Evolutionary conservation across 2,113 vertebrate genomes (phyloP), one percentile per base, ranked within the genome.

Genomic region (Gobius niger): DNA sequence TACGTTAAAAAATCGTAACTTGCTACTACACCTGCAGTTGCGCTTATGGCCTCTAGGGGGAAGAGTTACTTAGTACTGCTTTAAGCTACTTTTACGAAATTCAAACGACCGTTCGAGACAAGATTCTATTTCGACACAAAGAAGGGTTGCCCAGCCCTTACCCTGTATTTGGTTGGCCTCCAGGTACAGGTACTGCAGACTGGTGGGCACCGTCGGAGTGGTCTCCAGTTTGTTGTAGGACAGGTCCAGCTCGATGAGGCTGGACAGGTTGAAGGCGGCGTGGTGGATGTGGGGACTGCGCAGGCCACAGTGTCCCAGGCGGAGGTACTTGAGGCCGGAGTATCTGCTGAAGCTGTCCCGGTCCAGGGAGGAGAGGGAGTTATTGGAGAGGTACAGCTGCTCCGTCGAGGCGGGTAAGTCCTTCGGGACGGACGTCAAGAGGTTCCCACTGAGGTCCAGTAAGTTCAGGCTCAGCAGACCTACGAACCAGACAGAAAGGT

Each of bases 351-450:
- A 89, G 46, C 82, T 88, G 75, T 83, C 73, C 10, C 80, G 69
- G 3, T 77, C 73, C 75, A 93, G 76, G 9, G 34, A 79, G 11
- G 76, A 70, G 16, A 93, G 47, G 44, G 80, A 64, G 76, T 93
- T 93, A 44, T 90, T 85, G 71, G 90, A 91, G 67, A 93, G 73
- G 67, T 93, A 93, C 18, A 94, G 90, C 82, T 93, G 92, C 77
- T 91, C 84, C 51, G 93, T 24, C 1, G 90, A 88, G 5, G 81
- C 42, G 16, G 93, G 90, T 66, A 93, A 85, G 81, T 90, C 66
- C 13, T 56, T 65, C 9, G 93, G 92, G 10, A 93, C 70, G 2
- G 78, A 60, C 0, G 80, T 82, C 64, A 93, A 85, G 40, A 57
- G 67, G 85, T 94, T 93, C 41, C 73, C 78, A 51, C 91, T 88